Evolutionary conservation across 2,113 vertebrate genomes (phyloP).

Genomic region (Phylloscopus trochilus): DNA sequence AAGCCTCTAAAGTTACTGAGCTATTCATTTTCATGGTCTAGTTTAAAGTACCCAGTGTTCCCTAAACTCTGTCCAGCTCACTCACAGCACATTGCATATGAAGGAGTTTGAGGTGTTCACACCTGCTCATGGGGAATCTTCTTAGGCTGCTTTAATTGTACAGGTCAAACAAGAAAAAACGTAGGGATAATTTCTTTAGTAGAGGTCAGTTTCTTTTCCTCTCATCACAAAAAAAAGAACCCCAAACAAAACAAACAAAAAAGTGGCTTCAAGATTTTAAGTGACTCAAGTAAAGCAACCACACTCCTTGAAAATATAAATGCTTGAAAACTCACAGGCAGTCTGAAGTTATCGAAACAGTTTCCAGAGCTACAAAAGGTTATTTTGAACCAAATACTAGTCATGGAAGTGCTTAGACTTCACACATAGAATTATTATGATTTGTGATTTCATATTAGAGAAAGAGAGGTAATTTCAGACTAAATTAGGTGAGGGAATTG

Average conservation of each 20-base stretch:
- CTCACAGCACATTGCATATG: neutral
- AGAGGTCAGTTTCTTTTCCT: neutral
- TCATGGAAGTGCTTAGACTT: neutral
- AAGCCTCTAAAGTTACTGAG: neutral
- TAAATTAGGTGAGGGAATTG: neutral
- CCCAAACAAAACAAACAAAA: neutral
- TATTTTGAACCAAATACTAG: neutral
- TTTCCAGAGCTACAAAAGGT: neutral
- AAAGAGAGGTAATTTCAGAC: neutral
- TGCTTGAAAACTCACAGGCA: neutral
- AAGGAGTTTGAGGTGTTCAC: neutral
- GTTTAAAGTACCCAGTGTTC: neutral
- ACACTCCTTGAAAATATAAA: neutral
- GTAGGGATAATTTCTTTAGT: neutral
- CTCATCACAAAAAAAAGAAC: neutral
- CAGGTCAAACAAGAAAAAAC: neutral
- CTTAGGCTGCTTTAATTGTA: neutral
- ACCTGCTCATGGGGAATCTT: neutral
- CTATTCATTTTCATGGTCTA: neutral
- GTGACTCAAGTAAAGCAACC: neutral
- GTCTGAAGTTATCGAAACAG: neutral
- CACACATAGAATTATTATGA: neutral
- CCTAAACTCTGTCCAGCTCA: neutral
- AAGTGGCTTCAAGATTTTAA: neutral
- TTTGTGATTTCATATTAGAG: neutral